Conservation (phyloP, 2,797 vertebrate genomes). For the Lepus townsendii region DNA sequence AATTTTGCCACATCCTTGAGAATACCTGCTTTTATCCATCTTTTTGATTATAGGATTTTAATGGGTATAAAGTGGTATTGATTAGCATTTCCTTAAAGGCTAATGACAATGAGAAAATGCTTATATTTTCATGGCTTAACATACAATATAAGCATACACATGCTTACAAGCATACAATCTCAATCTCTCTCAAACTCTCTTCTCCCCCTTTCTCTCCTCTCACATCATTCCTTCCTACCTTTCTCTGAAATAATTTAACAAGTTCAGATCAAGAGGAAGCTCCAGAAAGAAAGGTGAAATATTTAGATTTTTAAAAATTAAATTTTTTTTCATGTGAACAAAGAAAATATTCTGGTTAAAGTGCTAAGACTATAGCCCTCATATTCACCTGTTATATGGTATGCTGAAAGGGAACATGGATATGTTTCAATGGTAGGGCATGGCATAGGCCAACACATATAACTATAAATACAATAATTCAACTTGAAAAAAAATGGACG, state of each 20-base stretch:
- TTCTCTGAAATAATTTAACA: not conserved
- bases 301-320: not conserved
- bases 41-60: not conserved
- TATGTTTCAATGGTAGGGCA: not conserved
- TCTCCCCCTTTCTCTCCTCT: no score
- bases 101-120: constrained; percentile 11
- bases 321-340: not conserved
- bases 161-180: not conserved
- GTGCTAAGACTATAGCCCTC: not conserved
- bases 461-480: not conserved
- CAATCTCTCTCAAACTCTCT: not conserved
- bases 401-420: not conserved
- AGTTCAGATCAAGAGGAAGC: not conserved
- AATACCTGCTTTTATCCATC: not conserved
- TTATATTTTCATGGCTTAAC: constrained; percentile 37
- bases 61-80: not conserved
- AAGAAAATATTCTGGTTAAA: not conserved
- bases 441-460: not conserved
- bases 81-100: not conserved
- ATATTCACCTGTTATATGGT: no score
- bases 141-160: not conserved
- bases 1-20: not conserved
- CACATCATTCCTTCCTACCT: not conserved
- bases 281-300: constrained; percentile 38
- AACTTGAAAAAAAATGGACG: not conserved